A percentile compares a stretch with the other conserved stretches of the same genome.
These are phyloP conservation scores for Hymenochirus boettgeri DNA, from an alignment of 2,113 vertebrate species.

Conservation along the genomic window DNA sequence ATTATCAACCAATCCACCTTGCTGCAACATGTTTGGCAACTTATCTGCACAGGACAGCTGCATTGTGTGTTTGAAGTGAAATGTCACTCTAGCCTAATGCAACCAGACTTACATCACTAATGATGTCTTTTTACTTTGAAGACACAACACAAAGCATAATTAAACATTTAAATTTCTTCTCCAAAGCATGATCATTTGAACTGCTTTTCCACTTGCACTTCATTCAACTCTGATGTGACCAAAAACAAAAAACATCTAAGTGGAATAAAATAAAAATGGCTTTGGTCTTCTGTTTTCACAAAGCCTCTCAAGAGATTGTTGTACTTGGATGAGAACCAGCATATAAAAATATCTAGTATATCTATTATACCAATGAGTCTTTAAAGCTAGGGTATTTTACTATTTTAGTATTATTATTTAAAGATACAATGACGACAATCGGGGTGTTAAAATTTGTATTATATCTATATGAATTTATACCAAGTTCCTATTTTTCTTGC, in stretches of 20 bases:
- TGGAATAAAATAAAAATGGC: slow-evolving; percentile 50
- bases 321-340: slow-evolving; percentile 50
- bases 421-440: too few species aligned
- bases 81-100: slow-evolving; percentile 58
- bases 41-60: slow-evolving; percentile 70
- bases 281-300: slow-evolving; percentile 46
- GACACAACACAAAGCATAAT: slow-evolving; percentile 71
- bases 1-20: slow-evolving; percentile 72
- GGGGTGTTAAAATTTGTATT: too few species aligned
- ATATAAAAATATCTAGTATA: slow-evolving; percentile 44
- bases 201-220: slow-evolving; percentile 55
- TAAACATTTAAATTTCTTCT: slow-evolving; percentile 76
- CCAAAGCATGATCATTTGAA: slow-evolving; percentile 44
- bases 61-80: slow-evolving; percentile 61
- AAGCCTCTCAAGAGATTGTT: slow-evolving; percentile 48
- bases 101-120: slow-evolving; percentile 57
- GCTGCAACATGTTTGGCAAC: slow-evolving; percentile 52
- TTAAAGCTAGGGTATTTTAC: slow-evolving; percentile 42
- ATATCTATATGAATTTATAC: too few species aligned
- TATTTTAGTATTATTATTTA: slow-evolving; percentile 47
- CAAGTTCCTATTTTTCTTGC: neutral
- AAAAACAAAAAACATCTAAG: slow-evolving; percentile 36
- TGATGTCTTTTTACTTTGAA: slow-evolving; percentile 70
- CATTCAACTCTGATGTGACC: slow-evolving; percentile 31
- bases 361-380: slow-evolving; percentile 55